Evolutionary conservation across 1,140 invertebrate species (phyloP), one percentile per base, ranked within the genome.

Genomic region (Aphis craccivora): DNA sequence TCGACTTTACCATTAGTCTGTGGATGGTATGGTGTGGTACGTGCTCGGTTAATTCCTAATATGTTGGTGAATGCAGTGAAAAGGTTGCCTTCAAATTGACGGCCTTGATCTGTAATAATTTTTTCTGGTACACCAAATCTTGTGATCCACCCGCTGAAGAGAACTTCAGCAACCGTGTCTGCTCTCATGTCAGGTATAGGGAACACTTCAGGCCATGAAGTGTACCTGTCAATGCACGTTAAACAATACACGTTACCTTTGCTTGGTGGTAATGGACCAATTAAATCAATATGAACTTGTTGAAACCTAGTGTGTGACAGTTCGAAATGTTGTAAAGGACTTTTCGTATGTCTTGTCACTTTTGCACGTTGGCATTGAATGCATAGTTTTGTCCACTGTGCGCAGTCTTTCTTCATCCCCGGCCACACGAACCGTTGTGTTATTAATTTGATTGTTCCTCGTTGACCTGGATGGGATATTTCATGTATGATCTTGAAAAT

Each of bases 241-340:
- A 95, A 94, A 53, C 93, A 94, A 91, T 95, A 95, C 14, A 94
- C 93, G 92, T 55, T 94, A 20, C 94, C 94, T 48, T 93, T 37
- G 1, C 94, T 94, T 37, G 93, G 86, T n/a, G 95, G 94, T 35
- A 95, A 91, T 23, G 94, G 94, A 18, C 95, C 95, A 20, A 96
- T 94, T 0, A 96, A 94, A 94, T 96, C 96, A 0, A 96, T 94
- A 23, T 84, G 81, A 40, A 40, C 35, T 84, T 84, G n/a, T 40
- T 84, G 81, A 14, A 91, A 91, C 8, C 90, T n/a, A 1, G 48
- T 20, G 37, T 60, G 20, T 6, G 53, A 30, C 11, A 91, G 2
- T 1, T 91, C n/a, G 11, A 91, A 37, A 0, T 53, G 51, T 53
- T 40, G 35, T 35, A 22, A 0, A 35, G 90, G 90, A 91, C 48